Evolutionary conservation across 2,113 vertebrate species (phyloP).

Genomic region (Cyphomyrus discorhynchus): DNA sequence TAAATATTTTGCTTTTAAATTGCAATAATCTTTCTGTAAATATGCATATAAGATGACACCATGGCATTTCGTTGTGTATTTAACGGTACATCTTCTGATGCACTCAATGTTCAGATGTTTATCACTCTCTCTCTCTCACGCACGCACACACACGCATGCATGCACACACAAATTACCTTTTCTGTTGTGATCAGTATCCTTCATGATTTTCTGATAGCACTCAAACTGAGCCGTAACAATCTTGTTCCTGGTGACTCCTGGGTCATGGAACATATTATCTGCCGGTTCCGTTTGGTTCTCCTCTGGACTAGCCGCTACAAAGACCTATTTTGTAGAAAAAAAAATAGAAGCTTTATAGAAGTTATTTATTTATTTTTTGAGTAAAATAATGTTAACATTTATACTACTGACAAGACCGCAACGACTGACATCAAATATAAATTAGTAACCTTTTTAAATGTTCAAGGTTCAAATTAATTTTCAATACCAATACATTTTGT

Average conservation of each 20-base stretch:
- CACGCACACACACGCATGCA: not conserved
- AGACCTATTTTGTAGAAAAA: slow-evolving; percentile 47
- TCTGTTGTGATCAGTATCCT: slow-evolving; percentile 50
- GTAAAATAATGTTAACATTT: too few relatives aligned
- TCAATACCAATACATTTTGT: not conserved
- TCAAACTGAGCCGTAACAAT: slow-evolving; percentile 95
- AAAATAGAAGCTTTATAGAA: not conserved
- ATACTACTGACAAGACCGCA: too few relatives aligned
- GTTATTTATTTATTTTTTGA: too few relatives aligned
- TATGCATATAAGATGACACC: not conserved
- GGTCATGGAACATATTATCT: slow-evolving; percentile 51
- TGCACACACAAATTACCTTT: slow-evolving; percentile 39
- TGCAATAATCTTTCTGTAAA: not conserved
- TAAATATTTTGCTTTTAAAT: not conserved
- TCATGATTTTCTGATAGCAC: slow-evolving; percentile 95
- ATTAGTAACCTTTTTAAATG: not conserved
- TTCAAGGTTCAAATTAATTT: not conserved
- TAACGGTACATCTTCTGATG: not conserved
- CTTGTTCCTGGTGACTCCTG: slow-evolving; percentile 78
- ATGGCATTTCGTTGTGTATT: not conserved
- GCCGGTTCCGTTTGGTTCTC: slow-evolving; percentile 51
- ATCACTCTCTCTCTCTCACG: not conserved
- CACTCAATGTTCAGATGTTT: not conserved
- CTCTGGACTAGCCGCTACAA: slow-evolving; percentile 55
- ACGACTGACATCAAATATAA: not conserved